phyloP scores from a whole-genome alignment of 2,888 invertebrate genomes.

The Latheticus oryzae region DNA sequence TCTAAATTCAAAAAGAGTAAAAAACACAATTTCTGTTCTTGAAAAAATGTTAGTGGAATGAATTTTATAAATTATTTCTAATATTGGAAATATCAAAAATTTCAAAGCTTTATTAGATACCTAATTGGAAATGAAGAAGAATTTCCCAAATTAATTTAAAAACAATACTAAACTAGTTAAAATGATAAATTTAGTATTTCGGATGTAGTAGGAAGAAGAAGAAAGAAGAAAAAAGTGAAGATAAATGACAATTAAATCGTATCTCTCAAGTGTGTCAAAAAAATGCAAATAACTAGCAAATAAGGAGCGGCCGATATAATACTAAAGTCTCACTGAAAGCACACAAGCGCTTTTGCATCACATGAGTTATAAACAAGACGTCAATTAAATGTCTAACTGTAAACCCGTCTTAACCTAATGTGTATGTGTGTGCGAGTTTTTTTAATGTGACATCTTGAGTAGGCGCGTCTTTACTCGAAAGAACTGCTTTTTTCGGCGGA shows the following conservation, averaged over 20 bases:
- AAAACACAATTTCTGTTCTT: no score
- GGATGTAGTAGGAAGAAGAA: not conserved
- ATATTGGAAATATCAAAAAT: no score
- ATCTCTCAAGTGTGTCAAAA: constrained; percentile 33
- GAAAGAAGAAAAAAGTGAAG: not conserved
- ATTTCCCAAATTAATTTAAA: no score
- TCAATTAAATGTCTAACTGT: constrained; percentile 49
- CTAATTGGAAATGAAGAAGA: no score
- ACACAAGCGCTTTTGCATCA: constrained; percentile 30
- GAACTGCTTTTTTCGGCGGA: constrained; percentile 1
- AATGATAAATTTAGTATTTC: no score
- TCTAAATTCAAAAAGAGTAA: no score
- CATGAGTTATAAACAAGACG: constrained; percentile 45
- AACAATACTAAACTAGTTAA: no score
- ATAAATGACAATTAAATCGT: no score
- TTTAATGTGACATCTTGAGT: constrained; percentile 28
- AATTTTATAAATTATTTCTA: no score
- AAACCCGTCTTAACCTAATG: constrained; percentile 37
- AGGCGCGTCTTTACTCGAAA: constrained; percentile 30
- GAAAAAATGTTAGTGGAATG: no score
- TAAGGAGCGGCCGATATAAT: constrained; percentile 34
- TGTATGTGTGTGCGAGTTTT: no score
- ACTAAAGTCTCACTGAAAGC: constrained; percentile 27
- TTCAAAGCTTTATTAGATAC: no score
- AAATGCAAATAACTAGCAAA: constrained; percentile 12